Evolutionary conservation across 2,113 vertebrate genomes (phyloP).

Genomic region (Glareola pratincola): DNA sequence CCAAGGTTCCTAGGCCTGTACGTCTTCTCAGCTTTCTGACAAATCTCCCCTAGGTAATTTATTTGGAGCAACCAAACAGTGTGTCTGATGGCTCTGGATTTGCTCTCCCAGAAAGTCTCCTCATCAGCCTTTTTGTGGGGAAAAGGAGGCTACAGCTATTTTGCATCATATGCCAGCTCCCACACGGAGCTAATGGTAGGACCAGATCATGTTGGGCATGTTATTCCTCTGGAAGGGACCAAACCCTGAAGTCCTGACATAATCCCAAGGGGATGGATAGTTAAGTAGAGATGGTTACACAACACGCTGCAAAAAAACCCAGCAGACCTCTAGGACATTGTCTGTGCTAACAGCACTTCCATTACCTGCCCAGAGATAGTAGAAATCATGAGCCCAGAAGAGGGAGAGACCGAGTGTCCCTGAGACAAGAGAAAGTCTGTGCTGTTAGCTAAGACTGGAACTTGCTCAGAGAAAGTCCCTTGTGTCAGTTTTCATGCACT

Average conservation of each 20-base stretch:
- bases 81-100: neutral
- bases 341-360: neutral
- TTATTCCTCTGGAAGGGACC: neutral
- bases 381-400: neutral
- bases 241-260: neutral
- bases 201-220: neutral
- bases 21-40: neutral
- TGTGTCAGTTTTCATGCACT: neutral
- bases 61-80: neutral
- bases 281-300: neutral
- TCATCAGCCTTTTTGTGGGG: neutral
- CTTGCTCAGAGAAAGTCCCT: neutral
- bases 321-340: neutral
- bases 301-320: neutral
- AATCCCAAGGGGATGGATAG: neutral
- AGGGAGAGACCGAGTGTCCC: neutral
- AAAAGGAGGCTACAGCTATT: neutral
- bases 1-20: neutral
- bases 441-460: neutral
- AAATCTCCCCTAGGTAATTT: neutral
- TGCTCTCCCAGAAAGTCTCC: neutral
- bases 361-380: neutral
- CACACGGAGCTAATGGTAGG: neutral
- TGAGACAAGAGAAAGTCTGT: neutral
- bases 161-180: neutral